These are phyloP conservation scores for Pipistrellus kuhlii DNA, from an alignment of 2,797 vertebrate genomes.

Conservation along the genomic window DNA sequence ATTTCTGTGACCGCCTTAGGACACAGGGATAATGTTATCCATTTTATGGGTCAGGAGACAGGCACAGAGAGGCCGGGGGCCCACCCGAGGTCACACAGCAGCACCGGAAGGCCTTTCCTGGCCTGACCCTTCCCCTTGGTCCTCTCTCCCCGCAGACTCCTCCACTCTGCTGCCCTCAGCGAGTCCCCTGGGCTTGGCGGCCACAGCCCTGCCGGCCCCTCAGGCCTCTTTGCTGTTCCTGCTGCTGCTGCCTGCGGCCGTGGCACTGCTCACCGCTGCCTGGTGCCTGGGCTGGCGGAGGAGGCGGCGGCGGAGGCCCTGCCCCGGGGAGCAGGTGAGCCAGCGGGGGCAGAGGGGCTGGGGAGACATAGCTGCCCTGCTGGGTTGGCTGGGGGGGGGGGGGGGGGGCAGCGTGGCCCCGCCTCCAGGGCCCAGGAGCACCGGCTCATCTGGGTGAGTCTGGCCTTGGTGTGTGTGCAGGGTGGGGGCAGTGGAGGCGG, in stretches of 20 bases:
- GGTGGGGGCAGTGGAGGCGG: too few relatives aligned
- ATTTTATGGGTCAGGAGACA: not conserved
- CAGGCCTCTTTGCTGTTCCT: not conserved
- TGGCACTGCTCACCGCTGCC: not conserved
- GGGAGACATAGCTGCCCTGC: not conserved
- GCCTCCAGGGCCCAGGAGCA: not conserved
- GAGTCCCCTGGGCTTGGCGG: constrained; percentile 56
- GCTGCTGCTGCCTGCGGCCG: not conserved
- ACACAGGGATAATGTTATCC: not conserved
- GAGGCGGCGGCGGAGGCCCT: not conserved
- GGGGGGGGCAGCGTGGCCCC: not conserved
- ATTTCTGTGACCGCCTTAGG: not conserved
- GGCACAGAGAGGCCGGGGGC: not conserved
- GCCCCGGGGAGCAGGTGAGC: constrained; percentile 36
- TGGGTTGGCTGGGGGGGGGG: constrained; percentile 22
- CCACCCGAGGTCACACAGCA: not conserved
- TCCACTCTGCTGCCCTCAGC: constrained; percentile 50
- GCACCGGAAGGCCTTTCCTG: not conserved
- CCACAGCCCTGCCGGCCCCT: not conserved
- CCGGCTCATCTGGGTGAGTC: not conserved
- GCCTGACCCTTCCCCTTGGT: not conserved
- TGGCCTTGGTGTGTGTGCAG: constrained; percentile 88
- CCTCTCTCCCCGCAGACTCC: constrained; percentile 64
- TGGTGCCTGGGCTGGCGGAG: constrained; percentile 36
- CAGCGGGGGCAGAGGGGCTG: not conserved